Base-by-base conservation (phyloP, 2,888 invertebrate species). In the Alentia gelatinosa region DNA sequence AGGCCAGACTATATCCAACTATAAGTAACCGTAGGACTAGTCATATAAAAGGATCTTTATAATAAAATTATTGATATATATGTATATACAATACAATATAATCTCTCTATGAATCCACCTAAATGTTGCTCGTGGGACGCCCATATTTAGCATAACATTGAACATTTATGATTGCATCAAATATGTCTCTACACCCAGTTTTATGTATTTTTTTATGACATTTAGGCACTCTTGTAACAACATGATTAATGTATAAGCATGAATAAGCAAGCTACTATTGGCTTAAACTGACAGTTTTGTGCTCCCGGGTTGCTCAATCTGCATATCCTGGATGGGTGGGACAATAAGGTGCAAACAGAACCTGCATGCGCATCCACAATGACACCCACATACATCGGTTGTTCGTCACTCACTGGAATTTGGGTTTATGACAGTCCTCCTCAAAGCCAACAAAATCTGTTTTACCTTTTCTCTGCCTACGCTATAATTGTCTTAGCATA, bases 141-240 rank as follows among this genome's bases (percentile, higher is more conserved):
- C 30, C 35, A 37, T 86, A 33, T 86, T 86, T 5, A 47, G 47
- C 86, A 86, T 86, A 30, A 86, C 86, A 86, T 47, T 30, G 86
- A 86, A 42, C 42, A 42, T 86, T 42, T 26, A 42, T 42, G 23
- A 86, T 42, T 86, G 86, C 50, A 86, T 86, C 86, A 86, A 86
- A 79, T 79, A 79, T 39, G 79, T 79, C 79, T 79, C 79, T 79
- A 79, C 79, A 9, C 79, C 79, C 79, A 79, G 26, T 47, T 86
- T 30, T 83, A 9, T 26, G 30, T 37, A n/a, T 75, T 47, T 47
- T 3, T 84, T 30, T 19, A 47, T 86, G 42, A 86, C 86, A 86
- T 86, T 26, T 47, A 86, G 86, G 86, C 86, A 86, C 86, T 86
- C 47, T 86, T 86, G 86, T 86, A 86, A 86, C 86, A 50, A 86